Percentiles rank a stretch among this genome's conserved stretches.
Conservation (phyloP, 2,113 vertebrate species). For the Aegotheles bennettii region DNA sequence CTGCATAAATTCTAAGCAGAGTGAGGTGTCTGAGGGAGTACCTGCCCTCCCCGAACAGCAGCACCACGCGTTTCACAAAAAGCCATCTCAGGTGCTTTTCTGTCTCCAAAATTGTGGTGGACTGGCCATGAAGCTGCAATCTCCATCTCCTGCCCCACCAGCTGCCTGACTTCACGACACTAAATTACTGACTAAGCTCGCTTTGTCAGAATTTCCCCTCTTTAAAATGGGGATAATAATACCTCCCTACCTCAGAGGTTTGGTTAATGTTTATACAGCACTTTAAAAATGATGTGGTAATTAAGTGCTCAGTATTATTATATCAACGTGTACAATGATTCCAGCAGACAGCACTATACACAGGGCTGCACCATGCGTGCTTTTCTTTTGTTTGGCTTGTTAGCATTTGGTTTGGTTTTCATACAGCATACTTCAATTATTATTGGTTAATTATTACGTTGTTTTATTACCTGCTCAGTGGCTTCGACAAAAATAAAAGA, state of each 20-base stretch:
- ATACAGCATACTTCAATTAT: constrained; percentile 7
- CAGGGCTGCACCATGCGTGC: background rate
- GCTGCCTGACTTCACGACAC: background rate
- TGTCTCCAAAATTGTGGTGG: accelerated
- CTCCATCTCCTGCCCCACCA: background rate
- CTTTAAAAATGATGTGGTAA: constrained; percentile 52
- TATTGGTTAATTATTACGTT: constrained; percentile 10
- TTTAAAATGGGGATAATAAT: constrained; percentile 40
- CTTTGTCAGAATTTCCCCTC: constrained; percentile 23
- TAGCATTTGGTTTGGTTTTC: constrained; percentile 44
- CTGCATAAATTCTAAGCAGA: background rate
- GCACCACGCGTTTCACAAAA: accelerated
- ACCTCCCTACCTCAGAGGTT: constrained; percentile 44
- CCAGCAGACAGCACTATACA: constrained; percentile 42
- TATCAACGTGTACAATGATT: constrained; percentile 47
- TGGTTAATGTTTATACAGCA: constrained; percentile 51
- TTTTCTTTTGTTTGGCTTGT: constrained; percentile 48
- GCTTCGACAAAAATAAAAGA: constrained; percentile 20
- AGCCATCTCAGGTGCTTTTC: background rate
- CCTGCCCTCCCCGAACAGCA: background rate
- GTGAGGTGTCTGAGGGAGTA: background rate
- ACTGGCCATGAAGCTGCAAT: accelerated
- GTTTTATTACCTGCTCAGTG: constrained; percentile 13
- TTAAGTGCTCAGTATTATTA: constrained; percentile 55
- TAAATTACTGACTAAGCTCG: background rate